Base-by-base conservation (phyloP, 2,797 vertebrate genomes). In the Spinibarbus caldwelli region DNA sequence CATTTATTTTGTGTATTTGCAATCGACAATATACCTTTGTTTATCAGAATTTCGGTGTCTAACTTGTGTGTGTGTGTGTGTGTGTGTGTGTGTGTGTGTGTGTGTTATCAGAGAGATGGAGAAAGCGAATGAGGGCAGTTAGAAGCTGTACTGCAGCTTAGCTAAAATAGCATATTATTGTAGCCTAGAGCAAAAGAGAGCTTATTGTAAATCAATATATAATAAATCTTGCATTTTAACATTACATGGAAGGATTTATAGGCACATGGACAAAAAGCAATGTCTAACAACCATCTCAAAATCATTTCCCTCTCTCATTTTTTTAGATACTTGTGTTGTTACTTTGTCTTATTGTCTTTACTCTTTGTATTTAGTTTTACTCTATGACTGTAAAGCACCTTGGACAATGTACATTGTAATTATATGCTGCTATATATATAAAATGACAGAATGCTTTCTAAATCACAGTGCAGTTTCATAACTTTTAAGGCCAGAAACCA, bases 141-240 rank as follows among this genome's bases (percentile, higher is more conserved):
- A 59, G 66, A 34, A 49, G 1, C 36, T 5, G 19, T 31, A 34
- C 26, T 45, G 38, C 36, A 62, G 23, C 70, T 34, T n/a, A 38
- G 21, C 34, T 57, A 17, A 43, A 72, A 82, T 31, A n/a, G 31
- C 23, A 8, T 64, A 17, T 47, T 75, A 26, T 38, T 66, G 31
- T 31, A 67, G 73, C 34, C 64, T 52, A 29, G 12, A 78, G 64
- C 34, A 57, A 78, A 78, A 43, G 2, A 54, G 11, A 78, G 49
- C 36, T 70, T 73, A 66, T 76, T 66, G 83, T 78, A 78, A 76
- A 84, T 84, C 73, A 29, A 84, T 77, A 57, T n/a, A 68, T 77
- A 67, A 77, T 76, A 84, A 68, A 84, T 57, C 36, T 43, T 57
- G 59, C 34, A 67, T 77, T 84, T 78, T 62, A 68, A 67, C 47